These are phyloP conservation scores for Malurus splendens DNA, from an alignment of 2,797 vertebrate genomes.

Conservation along the genomic window DNA sequence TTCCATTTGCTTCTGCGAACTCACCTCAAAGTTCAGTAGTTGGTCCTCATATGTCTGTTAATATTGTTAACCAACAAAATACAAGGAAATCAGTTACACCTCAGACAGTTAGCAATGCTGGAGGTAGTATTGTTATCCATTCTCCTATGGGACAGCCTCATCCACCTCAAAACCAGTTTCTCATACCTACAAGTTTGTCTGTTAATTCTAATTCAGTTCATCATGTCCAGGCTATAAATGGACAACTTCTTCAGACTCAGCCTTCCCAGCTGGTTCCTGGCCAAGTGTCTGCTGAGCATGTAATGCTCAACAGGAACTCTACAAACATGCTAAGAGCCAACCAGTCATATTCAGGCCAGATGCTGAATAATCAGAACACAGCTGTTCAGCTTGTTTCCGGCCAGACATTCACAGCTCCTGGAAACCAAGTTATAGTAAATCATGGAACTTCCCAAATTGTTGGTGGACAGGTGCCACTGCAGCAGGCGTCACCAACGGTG, in stretches of 20 bases:
- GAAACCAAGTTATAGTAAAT: conserved; percentile 89
- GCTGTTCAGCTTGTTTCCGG: conserved; percentile 88
- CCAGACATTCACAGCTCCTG: conserved; percentile 83
- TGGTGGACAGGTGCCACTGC: conserved; percentile 78
- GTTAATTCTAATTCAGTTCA: conserved; percentile 82
- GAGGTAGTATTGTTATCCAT: conserved; percentile 86
- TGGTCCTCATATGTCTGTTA: conserved; percentile 78
- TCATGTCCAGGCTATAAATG: conserved; percentile 86
- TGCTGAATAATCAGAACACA: conserved; percentile 85
- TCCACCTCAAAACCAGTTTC: conserved; percentile 84
- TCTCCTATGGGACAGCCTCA: conserved; percentile 87
- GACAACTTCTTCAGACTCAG: conserved; percentile 80
- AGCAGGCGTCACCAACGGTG: conserved; percentile 71
- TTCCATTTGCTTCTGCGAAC: conserved; percentile 81
- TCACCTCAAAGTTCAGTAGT: conserved; percentile 79
- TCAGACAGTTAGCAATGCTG: conserved; percentile 72
- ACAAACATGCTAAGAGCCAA: conserved; percentile 76
- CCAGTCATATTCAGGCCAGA: conserved; percentile 80
- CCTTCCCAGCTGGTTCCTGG: conserved; percentile 73
- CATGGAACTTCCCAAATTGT: conserved; percentile 81
- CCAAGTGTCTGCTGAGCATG: conserved; percentile 75
- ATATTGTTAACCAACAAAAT: conserved; percentile 77
- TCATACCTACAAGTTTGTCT: conserved; percentile 86
- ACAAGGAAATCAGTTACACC: conserved; percentile 72
- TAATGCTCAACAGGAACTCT: conserved; percentile 75